Conservation (phyloP, 2,888 invertebrate genomes). For the Hypena proboscidalis region DNA sequence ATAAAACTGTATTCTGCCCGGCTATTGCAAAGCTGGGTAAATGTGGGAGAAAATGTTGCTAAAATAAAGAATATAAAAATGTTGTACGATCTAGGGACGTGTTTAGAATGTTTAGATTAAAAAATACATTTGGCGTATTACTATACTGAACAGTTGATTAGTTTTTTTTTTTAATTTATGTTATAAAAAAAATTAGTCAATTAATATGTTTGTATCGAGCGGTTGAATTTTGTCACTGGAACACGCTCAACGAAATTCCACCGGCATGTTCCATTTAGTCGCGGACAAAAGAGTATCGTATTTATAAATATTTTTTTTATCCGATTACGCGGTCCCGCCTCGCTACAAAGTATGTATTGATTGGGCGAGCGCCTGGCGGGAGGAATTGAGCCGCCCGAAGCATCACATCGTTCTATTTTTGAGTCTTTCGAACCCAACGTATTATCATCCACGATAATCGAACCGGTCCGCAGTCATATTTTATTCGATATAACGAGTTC, state of each 20-base stretch:
- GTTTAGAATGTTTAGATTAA: too few species aligned
- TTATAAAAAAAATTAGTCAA: not conserved
- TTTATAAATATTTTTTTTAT: constrained; percentile 54
- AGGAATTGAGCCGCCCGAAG: constrained; percentile 45
- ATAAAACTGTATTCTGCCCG: constrained; percentile 34
- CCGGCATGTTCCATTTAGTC: constrained; percentile 29
- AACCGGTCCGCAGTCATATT: constrained; percentile 52
- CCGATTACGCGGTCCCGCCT: constrained; percentile 47
- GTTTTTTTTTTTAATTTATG: too few species aligned
- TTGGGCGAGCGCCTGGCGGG: constrained; percentile 56
- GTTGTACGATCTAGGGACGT: not conserved
- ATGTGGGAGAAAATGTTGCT: constrained; percentile 7
- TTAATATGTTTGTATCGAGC: constrained; percentile 6
- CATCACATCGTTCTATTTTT: constrained; percentile 62
- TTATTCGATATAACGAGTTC: constrained; percentile 42
- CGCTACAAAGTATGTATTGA: constrained; percentile 70
- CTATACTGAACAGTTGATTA: too few species aligned
- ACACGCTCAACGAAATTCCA: constrained; percentile 20
- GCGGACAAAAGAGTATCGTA: constrained; percentile 35
- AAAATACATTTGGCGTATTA: too few species aligned
- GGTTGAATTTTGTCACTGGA: constrained; percentile 35
- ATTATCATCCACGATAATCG: constrained; percentile 54
- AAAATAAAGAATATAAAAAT: constrained; percentile 2
- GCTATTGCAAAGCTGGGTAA: constrained; percentile 11
- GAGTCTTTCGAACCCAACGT: constrained; percentile 56